These are phyloP conservation scores for Myiotriccus ornatus DNA, from an alignment of 2,797 vertebrate genomes.

Conservation along the genomic window DNA sequence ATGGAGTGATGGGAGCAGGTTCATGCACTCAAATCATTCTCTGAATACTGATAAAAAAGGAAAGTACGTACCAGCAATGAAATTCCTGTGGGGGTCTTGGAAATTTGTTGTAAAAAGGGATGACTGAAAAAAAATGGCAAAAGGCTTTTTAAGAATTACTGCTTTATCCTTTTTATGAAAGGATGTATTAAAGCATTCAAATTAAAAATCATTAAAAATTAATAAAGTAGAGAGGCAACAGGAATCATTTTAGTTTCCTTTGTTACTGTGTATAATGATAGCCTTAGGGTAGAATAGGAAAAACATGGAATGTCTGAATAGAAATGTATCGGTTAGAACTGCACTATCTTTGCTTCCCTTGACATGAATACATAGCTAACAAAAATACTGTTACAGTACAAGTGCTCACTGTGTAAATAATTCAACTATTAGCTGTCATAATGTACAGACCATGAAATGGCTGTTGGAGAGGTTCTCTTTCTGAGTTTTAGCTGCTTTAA, in stretches of 20 bases:
- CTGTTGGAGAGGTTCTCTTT: not conserved
- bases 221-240: constrained; percentile 37
- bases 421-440: not conserved
- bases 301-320: not conserved
- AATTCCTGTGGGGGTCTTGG: not conserved
- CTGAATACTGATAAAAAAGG: not conserved
- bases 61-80: not conserved
- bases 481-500: not conserved
- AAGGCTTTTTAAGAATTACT: not conserved
- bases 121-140: not conserved
- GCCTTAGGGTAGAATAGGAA: constrained; percentile 17
- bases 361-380: not conserved
- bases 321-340: not conserved
- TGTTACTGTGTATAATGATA: not conserved
- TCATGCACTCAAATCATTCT: not conserved
- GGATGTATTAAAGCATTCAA: constrained; percentile 11
- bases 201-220: constrained; percentile 55
- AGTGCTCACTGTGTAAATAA: not conserved
- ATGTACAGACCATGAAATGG: not conserved
- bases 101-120: not conserved
- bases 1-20: not conserved
- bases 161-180: not conserved
- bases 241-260: constrained; percentile 33
- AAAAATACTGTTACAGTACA: not conserved
- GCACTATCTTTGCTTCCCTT: not conserved